A percentile compares a stretch with the other conserved stretches of the same genome.
phyloP scores from a whole-genome alignment of 2,888 invertebrate genomes.

The Parasteatoda lunata region DNA sequence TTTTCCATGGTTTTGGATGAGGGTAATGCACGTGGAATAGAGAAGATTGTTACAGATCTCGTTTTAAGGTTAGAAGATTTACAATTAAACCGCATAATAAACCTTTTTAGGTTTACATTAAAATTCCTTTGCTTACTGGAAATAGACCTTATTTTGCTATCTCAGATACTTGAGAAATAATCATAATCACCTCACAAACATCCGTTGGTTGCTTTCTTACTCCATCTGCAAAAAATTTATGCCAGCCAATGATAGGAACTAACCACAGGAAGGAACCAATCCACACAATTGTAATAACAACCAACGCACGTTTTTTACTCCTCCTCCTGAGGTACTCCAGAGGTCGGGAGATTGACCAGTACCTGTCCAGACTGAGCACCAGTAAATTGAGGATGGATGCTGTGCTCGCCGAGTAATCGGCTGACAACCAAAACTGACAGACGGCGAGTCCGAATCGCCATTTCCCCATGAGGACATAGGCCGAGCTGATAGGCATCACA shows the following conservation, averaged over 20 bases:
- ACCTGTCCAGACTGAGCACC: constrained; percentile 76
- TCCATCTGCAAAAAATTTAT: constrained; percentile 65
- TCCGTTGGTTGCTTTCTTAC: constrained; percentile 72
- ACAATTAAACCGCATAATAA: too few species aligned
- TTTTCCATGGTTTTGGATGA: too few species aligned
- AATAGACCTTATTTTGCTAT: too few species aligned
- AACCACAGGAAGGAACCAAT: constrained; percentile 76
- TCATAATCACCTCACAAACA: constrained; percentile 74
- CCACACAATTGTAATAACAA: constrained; percentile 77
- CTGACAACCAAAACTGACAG: constrained; percentile 78
- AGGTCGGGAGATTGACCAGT: constrained; percentile 77
- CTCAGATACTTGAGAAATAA: too few species aligned
- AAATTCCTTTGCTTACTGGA: too few species aligned
- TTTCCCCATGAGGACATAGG: constrained; percentile 76
- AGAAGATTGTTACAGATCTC: too few species aligned
- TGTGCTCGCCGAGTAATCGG: constrained; percentile 79
- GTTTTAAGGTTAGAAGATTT: too few species aligned
- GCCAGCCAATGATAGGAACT: constrained; percentile 75
- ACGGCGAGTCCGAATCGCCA: constrained; percentile 77
- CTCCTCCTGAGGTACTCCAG: constrained; percentile 76
- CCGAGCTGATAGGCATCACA: constrained; percentile 77
- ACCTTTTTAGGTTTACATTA: too few species aligned
- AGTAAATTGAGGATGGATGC: constrained; percentile 79
- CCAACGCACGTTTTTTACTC: constrained; percentile 76
- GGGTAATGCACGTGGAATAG: too few species aligned